These are phyloP conservation scores for Protomyctophum bolini DNA, from an alignment of 2,113 vertebrate genomes.

Conservation along the genomic window DNA sequence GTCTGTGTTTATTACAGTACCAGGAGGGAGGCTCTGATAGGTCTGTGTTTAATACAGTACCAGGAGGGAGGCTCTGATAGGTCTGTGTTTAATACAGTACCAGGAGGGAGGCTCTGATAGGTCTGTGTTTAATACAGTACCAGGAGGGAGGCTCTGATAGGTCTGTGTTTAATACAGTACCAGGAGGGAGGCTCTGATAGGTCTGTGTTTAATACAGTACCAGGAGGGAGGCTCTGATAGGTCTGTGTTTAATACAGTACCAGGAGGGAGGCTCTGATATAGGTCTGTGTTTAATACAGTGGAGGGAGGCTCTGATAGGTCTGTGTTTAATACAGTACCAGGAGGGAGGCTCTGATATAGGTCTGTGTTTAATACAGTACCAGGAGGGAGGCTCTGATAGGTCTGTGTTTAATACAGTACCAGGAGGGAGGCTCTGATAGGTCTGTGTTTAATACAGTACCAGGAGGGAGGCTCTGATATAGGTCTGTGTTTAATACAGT, in stretches of 20 bases:
- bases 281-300: slow-evolving; percentile 14
- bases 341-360: slow-evolving; percentile 25
- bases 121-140: slow-evolving; percentile 5
- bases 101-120: slow-evolving; percentile 25
- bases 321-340: background rate
- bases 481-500: slow-evolving; percentile 14
- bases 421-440: slow-evolving; percentile 25
- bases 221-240: slow-evolving; percentile 25
- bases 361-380: slow-evolving; percentile 5
- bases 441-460: slow-evolving; percentile 5
- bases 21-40: slow-evolving; percentile 25
- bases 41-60: slow-evolving; percentile 5
- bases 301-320: slow-evolving; percentile 28
- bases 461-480: slow-evolving; percentile 22
- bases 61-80: slow-evolving; percentile 25
- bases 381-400: slow-evolving; percentile 25
- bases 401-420: slow-evolving; percentile 5
- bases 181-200: slow-evolving; percentile 25
- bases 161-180: slow-evolving; percentile 5
- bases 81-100: slow-evolving; percentile 5
- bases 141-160: slow-evolving; percentile 25
- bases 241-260: slow-evolving; percentile 5
- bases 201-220: slow-evolving; percentile 5
- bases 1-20: slow-evolving; percentile 7
- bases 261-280: slow-evolving; percentile 22